Evolutionary conservation across 2,113 vertebrate genomes (phyloP), one percentile per base, ranked within the genome.

Genomic region (Chascanopsetta lugubris): DNA sequence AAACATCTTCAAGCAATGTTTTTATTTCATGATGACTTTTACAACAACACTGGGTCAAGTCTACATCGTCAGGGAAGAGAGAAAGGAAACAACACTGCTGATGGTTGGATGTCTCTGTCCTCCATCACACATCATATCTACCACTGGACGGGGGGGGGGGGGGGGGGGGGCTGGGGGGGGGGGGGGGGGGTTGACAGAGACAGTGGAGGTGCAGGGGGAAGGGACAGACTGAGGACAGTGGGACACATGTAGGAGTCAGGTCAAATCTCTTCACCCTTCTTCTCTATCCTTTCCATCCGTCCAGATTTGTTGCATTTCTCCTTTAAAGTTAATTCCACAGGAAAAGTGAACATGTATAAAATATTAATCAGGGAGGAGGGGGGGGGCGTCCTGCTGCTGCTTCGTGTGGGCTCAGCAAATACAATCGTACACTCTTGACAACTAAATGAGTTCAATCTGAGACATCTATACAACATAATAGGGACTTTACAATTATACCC

Each of bases 31-130:
- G 66, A 75, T 83, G 87, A 88, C 87, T 90, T 42, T 90, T 89
- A 88, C 90, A 89, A 83, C 87, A 91, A 86, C 83, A 88, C 87
- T 89, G 80, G 72, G 85, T 90, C 82, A 91, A 88, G 80, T 88
- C 87, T 91, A 93, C 90, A 82, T 66, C 43, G 75, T 83, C 77
- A 75, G 77, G 45, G 72, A 73, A 80, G 77, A 80, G 72, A 54
- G 73, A 38, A 78, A 64, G 61, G 66, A 79, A 86, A 75, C 61
- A 85, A 87, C 71, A 86, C 49, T 49, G 77, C 60, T 58, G 65
- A 85, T 75, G 73, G 34, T 70, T 72, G 42, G 2, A 75, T 81
- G 57, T 61, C 57, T 66, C 61, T 47, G 54, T 68, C 72, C 77
- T 77, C 84, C 70, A 72, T 74, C 62, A 77, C 53, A 71, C 67